These are phyloP conservation scores for Fragum sueziense DNA, from an alignment of 2,888 invertebrate species.

Conservation along the genomic window DNA sequence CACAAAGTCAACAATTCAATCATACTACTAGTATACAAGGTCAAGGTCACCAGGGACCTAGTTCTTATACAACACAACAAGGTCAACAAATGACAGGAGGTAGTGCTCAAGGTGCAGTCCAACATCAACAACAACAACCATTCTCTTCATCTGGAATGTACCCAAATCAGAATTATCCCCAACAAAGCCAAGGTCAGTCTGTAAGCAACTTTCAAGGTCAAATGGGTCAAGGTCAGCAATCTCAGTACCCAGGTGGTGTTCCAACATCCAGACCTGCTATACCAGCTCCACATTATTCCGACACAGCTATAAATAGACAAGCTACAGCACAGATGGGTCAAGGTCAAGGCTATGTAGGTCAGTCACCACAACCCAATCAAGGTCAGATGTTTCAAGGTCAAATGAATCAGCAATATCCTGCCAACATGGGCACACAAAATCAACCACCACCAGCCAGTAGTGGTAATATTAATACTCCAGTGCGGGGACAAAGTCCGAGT, in stretches of 20 bases:
- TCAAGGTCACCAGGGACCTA: background rate
- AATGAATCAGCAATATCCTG: background rate
- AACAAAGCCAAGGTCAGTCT: background rate
- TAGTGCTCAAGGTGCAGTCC: background rate
- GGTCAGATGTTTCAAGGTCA: constrained; percentile 7
- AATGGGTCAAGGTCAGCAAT: constrained; percentile 31
- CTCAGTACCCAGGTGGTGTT: background rate
- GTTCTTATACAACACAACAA: background rate
- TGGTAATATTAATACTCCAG: background rate
- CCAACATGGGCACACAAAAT: background rate
- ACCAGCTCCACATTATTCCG: constrained; percentile 34
- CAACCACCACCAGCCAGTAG: background rate
- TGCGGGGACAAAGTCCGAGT: background rate
- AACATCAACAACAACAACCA: background rate
- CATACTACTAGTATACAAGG: background rate
- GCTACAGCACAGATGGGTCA: constrained; percentile 34
- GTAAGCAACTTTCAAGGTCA: constrained; percentile 20
- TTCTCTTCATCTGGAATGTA: background rate
- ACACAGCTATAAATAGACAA: constrained; percentile 36
- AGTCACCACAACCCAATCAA: constrained; percentile 37
- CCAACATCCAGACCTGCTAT: constrained; percentile 5
- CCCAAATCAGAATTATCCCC: constrained; percentile 14
- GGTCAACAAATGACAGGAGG: background rate
- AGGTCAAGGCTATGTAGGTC: constrained; percentile 31
- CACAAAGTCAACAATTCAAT: background rate